Percentiles rank a stretch among this genome's conserved stretches.
Evolutionary conservation across 2,113 vertebrate genomes (phyloP).

Genomic region (Pithys albifrons): DNA sequence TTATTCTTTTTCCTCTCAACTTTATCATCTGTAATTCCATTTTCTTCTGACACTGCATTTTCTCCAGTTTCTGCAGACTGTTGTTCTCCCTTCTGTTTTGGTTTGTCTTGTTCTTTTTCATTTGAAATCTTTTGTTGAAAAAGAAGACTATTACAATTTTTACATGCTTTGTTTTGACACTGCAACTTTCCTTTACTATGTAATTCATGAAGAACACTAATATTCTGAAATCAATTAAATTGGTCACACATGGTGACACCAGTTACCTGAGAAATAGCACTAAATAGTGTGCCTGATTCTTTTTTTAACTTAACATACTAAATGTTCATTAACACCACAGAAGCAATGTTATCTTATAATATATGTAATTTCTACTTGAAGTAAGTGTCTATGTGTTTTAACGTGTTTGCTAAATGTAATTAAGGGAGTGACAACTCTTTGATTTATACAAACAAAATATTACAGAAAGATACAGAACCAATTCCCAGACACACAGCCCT

Average conservation of each 20-base stretch:
- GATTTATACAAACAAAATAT: not conserved
- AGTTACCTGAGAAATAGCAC: not conserved
- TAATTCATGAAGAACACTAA: not conserved
- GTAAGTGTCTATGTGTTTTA: not conserved
- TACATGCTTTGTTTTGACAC: not conserved
- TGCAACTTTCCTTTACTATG: not conserved
- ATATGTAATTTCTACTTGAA: not conserved
- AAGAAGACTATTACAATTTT: not conserved
- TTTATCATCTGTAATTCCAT: constrained; percentile 1
- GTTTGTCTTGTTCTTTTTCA: constrained; percentile 17
- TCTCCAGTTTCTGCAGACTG: not conserved
- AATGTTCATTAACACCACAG: not conserved
- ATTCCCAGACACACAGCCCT: not conserved
- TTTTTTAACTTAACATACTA: not conserved
- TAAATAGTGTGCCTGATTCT: not conserved
- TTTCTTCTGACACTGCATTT: not conserved
- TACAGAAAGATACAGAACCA: not conserved
- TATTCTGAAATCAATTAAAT: not conserved
- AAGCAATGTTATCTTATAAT: not conserved
- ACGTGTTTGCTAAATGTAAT: not conserved
- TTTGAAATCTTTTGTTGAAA: constrained; percentile 36
- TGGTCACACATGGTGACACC: not conserved
- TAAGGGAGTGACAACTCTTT: not conserved
- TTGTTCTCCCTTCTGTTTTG: not conserved
- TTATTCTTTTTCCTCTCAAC: constrained; percentile 81